phyloP scores from a whole-genome alignment of 2,888 invertebrate genomes.

The Unio pictorum region DNA sequence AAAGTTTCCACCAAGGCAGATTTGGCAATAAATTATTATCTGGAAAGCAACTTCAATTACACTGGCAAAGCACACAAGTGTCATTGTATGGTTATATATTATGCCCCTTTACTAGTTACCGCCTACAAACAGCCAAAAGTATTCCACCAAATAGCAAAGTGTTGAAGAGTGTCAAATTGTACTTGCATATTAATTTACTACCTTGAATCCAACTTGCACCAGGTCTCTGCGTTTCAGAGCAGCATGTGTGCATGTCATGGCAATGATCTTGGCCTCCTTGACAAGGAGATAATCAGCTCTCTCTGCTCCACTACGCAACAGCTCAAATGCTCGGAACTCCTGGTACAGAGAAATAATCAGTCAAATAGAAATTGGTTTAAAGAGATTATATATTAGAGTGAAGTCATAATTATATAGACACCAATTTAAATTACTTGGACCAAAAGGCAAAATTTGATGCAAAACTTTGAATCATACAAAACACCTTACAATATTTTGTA shows the following conservation, averaged over 20 bases:
- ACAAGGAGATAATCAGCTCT: conserved; percentile 96
- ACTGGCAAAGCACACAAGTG: background rate
- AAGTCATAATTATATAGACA: too few species aligned
- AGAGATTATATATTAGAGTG: too few species aligned
- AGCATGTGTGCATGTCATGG: conserved; percentile 99
- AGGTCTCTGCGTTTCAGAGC: conserved; percentile 96
- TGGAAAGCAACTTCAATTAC: too few species aligned
- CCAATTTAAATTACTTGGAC: too few species aligned
- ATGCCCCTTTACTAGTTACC: too few species aligned
- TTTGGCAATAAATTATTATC: too few species aligned
- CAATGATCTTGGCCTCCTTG: conserved; percentile 99
- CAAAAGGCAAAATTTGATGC: too few species aligned
- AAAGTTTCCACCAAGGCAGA: too few species aligned
- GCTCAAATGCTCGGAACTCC: conserved; percentile 98
- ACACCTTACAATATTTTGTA: too few species aligned
- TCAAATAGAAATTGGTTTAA: too few species aligned
- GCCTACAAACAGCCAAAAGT: too few species aligned
- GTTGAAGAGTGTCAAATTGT: background rate
- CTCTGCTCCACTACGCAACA: conserved; percentile 94
- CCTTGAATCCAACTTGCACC: conserved; percentile 86
- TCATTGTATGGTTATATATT: background rate
- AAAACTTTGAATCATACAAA: too few species aligned
- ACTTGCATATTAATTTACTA: conserved; percentile 22
- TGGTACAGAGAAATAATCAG: conserved; percentile 19
- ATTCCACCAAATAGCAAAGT: background rate